A percentile compares a stretch with the other conserved stretches of the same genome.
Evolutionary conservation across 2,113 vertebrate species (phyloP).

Genomic region (Eudorcas thomsonii): DNA sequence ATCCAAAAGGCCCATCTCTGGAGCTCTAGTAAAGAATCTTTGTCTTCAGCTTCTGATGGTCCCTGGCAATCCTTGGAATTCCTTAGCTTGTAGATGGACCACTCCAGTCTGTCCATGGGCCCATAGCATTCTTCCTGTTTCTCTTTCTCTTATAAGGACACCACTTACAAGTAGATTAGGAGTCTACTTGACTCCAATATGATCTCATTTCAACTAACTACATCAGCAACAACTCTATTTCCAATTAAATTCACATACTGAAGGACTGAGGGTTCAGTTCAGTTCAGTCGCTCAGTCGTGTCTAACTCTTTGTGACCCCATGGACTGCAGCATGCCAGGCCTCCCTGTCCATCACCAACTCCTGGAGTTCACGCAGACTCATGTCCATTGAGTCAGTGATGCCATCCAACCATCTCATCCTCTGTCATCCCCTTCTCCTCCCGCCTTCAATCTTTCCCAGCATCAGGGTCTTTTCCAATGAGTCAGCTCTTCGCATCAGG

Average conservation of each 20-base stretch:
- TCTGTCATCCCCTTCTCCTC: neutral
- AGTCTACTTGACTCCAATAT: neutral
- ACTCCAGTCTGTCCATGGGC: neutral
- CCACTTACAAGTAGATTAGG: neutral
- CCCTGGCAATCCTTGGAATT: neutral
- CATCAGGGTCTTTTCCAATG: neutral
- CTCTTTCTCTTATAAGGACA: neutral
- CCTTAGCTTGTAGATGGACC: neutral
- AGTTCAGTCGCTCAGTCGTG: rapidly evolving
- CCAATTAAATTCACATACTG: neutral
- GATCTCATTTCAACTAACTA: neutral
- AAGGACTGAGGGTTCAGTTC: neutral
- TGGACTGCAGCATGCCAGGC: neutral
- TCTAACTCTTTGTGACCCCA: neutral
- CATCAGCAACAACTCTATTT: neutral
- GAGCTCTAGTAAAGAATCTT: neutral
- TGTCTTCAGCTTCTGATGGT: neutral
- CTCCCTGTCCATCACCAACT: neutral
- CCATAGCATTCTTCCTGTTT: neutral
- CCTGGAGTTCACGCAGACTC: neutral
- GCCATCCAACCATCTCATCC: neutral
- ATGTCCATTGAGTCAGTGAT: neutral
- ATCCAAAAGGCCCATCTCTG: neutral
- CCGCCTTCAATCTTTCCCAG: rapidly evolving
- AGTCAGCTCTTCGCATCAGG: neutral